Conservation (phyloP, 2,113 vertebrate genomes). For the Poecilia latipinna region DNA sequence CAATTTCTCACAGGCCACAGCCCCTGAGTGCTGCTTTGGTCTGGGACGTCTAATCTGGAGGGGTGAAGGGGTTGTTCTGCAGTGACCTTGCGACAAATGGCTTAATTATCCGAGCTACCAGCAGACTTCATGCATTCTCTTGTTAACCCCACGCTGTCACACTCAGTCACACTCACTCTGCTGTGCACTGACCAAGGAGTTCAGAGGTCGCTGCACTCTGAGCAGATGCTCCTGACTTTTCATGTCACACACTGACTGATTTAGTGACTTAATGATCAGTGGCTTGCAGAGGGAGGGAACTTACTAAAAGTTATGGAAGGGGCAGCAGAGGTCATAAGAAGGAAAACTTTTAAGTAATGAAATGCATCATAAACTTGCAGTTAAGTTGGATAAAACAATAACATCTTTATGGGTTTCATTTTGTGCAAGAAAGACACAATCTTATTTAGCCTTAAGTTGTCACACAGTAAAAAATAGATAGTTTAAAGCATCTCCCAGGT, state of each 20-base stretch:
- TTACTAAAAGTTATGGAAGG: conserved; percentile 14
- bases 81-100: conserved; percentile 74
- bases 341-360: conserved; percentile 45
- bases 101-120: conserved; percentile 68
- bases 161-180: conserved; percentile 56
- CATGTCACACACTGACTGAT: conserved; percentile 54
- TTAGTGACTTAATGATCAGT: conserved; percentile 57
- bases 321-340: conserved; percentile 33
- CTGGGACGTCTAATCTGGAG: conserved; percentile 9
- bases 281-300: conserved; percentile 21
- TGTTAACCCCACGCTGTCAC: conserved; percentile 66
- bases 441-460: background rate
- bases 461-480: background rate
- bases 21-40: conserved; percentile 13
- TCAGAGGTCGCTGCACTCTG: conserved; percentile 58
- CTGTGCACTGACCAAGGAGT: conserved; percentile 50
- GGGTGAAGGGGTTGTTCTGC: conserved; percentile 13
- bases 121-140: conserved; percentile 67
- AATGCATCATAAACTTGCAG: conserved; percentile 41
- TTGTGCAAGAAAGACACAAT: background rate
- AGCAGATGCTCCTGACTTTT: conserved; percentile 44
- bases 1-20: background rate
- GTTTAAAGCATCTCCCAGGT: background rate
- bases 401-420: conserved; percentile 15
- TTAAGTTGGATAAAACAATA: conserved; percentile 28